Evolutionary conservation across 1,140 invertebrate species (phyloP).

Genomic region (Drosophila truncata): DNA sequence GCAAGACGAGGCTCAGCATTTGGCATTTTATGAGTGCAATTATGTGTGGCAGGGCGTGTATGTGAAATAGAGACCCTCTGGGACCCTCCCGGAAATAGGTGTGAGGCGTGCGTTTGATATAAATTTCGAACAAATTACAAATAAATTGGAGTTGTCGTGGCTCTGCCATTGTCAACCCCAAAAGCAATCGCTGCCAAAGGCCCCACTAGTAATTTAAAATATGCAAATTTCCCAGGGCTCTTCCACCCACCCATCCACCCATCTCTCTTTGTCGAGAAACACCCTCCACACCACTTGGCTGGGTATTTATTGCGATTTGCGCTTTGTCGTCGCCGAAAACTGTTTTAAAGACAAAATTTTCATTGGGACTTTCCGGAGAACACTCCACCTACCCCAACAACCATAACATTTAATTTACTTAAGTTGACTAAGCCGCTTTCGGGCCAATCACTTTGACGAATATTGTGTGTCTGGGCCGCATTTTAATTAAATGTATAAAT

Average conservation of each 20-base stretch:
- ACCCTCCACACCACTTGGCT: conserved; percentile 20
- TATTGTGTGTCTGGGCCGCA: conserved; percentile 43
- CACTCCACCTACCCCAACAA: conserved; percentile 4
- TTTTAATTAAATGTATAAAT: conserved; percentile 70
- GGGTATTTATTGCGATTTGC: conserved; percentile 70
- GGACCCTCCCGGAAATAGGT: conserved; percentile 22
- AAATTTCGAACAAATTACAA: conserved; percentile 84
- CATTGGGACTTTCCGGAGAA: conserved; percentile 22
- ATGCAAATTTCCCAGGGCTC: conserved; percentile 69
- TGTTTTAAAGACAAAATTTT: conserved; percentile 60
- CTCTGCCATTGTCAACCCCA: conserved; percentile 69
- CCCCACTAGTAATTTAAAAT: conserved; percentile 80
- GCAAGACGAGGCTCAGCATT: conserved; percentile 36
- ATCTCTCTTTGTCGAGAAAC: not conserved
- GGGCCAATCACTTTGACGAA: conserved; percentile 60
- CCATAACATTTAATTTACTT: conserved; percentile 74
- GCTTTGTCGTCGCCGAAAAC: conserved; percentile 60
- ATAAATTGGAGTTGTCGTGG: conserved; percentile 81
- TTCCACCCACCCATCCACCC: not conserved
- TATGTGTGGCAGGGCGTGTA: conserved; percentile 41
- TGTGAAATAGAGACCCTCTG: conserved; percentile 46
- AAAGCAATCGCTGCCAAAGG: conserved; percentile 43
- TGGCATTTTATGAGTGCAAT: conserved; percentile 78
- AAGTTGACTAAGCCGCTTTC: conserved; percentile 66
- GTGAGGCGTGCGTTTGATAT: conserved; percentile 65